Conservation (phyloP, 64 coral and sea anemone species). For the Stylophora pistillata region DNA sequence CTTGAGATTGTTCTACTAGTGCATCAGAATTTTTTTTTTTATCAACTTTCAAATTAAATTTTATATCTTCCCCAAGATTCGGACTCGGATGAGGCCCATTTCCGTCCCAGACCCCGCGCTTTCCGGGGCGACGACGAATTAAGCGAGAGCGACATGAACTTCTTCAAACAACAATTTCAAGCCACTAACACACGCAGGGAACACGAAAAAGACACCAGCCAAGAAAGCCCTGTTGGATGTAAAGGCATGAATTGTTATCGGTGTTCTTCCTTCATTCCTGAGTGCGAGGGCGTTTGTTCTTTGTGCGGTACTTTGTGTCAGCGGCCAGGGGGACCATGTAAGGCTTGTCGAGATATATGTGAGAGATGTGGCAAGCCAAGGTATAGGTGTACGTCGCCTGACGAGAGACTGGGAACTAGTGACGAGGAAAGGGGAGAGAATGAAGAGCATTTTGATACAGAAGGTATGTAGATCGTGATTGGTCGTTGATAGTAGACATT, state of each 20-base stretch:
- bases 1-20: too few relatives aligned
- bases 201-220: background rate
- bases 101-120: background rate
- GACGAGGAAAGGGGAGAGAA: constrained; percentile 14
- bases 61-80: background rate
- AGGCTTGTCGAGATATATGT: constrained; percentile 61
- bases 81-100: background rate
- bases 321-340: constrained; percentile 48
- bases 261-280: constrained; percentile 19
- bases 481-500: background rate
- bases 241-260: constrained; percentile 57
- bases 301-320: constrained; percentile 58
- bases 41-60: background rate
- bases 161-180: constrained; percentile 50
- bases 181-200: background rate
- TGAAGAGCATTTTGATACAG: background rate
- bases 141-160: constrained; percentile 53
- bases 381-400: constrained; percentile 40
- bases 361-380: constrained; percentile 40
- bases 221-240: background rate
- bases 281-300: constrained; percentile 45
- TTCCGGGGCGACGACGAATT: constrained; percentile 40
- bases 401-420: background rate
- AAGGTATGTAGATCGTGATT: constrained; percentile 6
- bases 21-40: too few relatives aligned